These are phyloP conservation scores for Chelonoidis abingdonii DNA, from an alignment of 2,113 vertebrate species.

Conservation along the genomic window DNA sequence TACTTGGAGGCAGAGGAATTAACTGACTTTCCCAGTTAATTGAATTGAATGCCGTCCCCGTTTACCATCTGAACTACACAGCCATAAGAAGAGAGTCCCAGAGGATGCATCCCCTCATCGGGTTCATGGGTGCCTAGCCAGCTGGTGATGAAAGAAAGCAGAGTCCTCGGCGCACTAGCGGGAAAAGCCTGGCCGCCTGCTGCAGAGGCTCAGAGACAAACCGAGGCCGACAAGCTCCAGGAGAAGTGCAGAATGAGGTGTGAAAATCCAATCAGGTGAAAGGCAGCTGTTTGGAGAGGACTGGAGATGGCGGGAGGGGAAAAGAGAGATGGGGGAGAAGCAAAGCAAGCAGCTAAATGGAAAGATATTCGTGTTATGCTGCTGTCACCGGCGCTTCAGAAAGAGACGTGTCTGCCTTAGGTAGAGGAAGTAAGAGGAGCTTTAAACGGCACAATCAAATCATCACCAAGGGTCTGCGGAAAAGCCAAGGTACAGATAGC, in stretches of 20 bases:
- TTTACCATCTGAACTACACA: background rate
- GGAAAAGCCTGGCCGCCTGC: background rate
- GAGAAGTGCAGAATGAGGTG: conserved; percentile 44
- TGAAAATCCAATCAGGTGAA: conserved; percentile 74
- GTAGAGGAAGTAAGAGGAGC: background rate
- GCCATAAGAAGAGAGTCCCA: background rate
- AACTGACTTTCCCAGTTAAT: rapidly evolving
- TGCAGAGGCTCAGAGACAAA: background rate
- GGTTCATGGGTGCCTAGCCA: rapidly evolving
- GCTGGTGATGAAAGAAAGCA: background rate
- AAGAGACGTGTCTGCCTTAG: background rate
- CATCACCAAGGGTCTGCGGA: background rate
- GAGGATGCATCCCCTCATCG: background rate
- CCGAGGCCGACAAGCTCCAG: conserved; percentile 3
- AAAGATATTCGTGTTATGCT: background rate
- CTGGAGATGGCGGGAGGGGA: background rate
- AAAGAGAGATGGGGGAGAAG: background rate
- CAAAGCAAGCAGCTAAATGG: conserved; percentile 6
- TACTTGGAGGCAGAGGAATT: background rate
- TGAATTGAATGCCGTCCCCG: background rate
- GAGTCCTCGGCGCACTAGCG: background rate
- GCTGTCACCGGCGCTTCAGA: background rate
- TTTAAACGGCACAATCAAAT: background rate
- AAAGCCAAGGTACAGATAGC: rapidly evolving
- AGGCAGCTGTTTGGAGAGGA: conserved; percentile 52